Evolutionary conservation across 2,113 vertebrate species (phyloP).

Genomic region (Protobothrops flavoviridis): DNA sequence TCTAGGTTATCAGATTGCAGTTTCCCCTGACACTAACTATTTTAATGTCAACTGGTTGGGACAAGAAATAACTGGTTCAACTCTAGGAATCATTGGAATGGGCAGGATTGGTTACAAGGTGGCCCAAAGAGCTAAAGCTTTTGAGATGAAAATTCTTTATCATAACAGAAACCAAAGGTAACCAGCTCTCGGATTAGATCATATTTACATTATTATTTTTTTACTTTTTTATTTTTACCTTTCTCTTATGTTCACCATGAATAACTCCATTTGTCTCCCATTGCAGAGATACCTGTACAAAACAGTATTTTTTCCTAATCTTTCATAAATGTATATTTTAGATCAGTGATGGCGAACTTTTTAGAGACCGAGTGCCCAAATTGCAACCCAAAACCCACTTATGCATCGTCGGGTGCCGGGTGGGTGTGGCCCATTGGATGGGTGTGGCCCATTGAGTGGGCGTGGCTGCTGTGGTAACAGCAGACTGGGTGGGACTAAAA

Average conservation of each 20-base stretch:
- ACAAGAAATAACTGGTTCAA: slow-evolving; percentile 60
- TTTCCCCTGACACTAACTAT: slow-evolving; percentile 47
- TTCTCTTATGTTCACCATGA: background rate
- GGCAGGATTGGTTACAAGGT: slow-evolving; percentile 71
- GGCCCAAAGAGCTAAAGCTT: slow-evolving; percentile 68
- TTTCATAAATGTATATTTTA: background rate
- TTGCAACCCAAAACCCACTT: too few relatives aligned
- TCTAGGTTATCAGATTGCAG: slow-evolving; percentile 62
- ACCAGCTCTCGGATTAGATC: slow-evolving; percentile 4
- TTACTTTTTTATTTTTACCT: background rate
- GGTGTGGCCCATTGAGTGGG: too few relatives aligned
- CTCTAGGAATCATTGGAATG: slow-evolving; percentile 73
- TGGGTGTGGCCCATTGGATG: too few relatives aligned
- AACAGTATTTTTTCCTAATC: background rate
- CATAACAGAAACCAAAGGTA: slow-evolving; percentile 72
- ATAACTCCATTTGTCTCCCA: background rate
- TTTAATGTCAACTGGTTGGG: slow-evolving; percentile 61
- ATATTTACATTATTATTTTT: background rate
- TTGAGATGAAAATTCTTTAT: slow-evolving; percentile 76
- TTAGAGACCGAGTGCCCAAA: too few relatives aligned
- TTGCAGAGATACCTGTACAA: background rate
- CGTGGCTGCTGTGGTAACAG: too few relatives aligned
- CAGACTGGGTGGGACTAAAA: too few relatives aligned
- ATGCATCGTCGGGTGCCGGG: too few relatives aligned
- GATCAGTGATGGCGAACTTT: background rate